A percentile compares a stretch with the other conserved stretches of the same genome.
Evolutionary conservation across 2,113 vertebrate species (phyloP).

Genomic region (Mobula birostris): DNA sequence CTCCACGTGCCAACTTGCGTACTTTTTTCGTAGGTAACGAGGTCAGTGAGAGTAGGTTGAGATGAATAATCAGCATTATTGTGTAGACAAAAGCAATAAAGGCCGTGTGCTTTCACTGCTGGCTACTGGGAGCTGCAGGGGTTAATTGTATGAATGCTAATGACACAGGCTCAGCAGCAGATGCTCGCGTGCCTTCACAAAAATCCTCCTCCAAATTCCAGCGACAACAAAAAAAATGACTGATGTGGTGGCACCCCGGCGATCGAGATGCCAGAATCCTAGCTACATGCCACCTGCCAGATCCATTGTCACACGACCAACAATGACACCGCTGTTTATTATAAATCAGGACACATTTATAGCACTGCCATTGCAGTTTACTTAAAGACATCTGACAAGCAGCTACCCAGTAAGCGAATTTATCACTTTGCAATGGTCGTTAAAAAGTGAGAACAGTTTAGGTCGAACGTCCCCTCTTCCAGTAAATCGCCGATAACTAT

Average conservation of each 20-base stretch:
- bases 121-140: constrained; percentile 55
- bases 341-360: constrained; percentile 66
- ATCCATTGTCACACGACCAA: constrained; percentile 72
- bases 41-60: constrained; percentile 31
- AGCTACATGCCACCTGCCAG: constrained; percentile 85
- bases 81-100: constrained; percentile 32
- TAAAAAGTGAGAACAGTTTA: constrained; percentile 9
- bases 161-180: constrained; percentile 78
- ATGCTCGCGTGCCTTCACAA: constrained; percentile 97
- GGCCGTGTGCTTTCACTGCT: constrained; percentile 45
- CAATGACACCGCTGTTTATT: constrained; percentile 75
- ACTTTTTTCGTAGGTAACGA: constrained; percentile 42
- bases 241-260: constrained; percentile 67
- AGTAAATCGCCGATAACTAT: background rate
- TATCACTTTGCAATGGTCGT: background rate
- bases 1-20: constrained; percentile 43
- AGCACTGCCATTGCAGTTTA: constrained; percentile 46
- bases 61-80: constrained; percentile 49
- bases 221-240: constrained; percentile 55
- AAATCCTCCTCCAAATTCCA: constrained; percentile 62
- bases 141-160: constrained; percentile 82
- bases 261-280: constrained; percentile 52
- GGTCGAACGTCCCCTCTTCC: background rate
- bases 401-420: constrained; percentile 3
- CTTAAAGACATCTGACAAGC: constrained; percentile 22